phyloP scores from a whole-genome alignment of 2,113 vertebrate species.

The Aegypius monachus region DNA sequence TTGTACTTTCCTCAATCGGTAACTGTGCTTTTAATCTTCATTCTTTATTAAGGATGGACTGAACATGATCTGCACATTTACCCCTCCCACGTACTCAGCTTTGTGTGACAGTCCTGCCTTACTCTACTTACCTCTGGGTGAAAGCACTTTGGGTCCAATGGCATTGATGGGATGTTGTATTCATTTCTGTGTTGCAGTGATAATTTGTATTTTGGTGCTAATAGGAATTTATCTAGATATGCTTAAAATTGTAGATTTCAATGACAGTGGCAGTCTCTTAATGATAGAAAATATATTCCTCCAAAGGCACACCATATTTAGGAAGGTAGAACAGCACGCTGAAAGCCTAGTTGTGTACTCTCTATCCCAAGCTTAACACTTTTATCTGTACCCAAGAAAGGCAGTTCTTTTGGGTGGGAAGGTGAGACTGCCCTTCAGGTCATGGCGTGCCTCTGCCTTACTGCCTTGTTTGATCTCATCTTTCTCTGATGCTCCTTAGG shows the following conservation, averaged over 20 bases:
- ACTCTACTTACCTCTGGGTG: neutral
- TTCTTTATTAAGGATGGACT: neutral
- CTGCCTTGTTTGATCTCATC: neutral
- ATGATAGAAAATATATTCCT: neutral
- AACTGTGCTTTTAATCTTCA: neutral
- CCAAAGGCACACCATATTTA: accelerated
- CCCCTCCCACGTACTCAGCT: neutral
- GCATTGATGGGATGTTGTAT: neutral
- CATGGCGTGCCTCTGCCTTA: neutral
- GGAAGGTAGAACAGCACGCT: neutral
- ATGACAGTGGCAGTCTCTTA: neutral
- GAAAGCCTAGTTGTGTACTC: neutral
- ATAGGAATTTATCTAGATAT: neutral
- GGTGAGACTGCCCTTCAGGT: neutral
- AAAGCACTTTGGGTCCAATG: neutral
- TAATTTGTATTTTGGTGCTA: neutral
- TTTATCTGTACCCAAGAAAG: neutral
- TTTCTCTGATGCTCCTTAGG: neutral
- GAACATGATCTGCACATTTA: neutral
- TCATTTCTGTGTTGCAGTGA: neutral
- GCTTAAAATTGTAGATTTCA: neutral
- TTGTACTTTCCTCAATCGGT: neutral
- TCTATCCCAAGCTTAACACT: neutral
- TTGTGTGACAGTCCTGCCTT: neutral
- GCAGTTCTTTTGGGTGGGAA: neutral